Conservation (phyloP, 2,113 vertebrate genomes). For the Phylloscopus trochilus region DNA sequence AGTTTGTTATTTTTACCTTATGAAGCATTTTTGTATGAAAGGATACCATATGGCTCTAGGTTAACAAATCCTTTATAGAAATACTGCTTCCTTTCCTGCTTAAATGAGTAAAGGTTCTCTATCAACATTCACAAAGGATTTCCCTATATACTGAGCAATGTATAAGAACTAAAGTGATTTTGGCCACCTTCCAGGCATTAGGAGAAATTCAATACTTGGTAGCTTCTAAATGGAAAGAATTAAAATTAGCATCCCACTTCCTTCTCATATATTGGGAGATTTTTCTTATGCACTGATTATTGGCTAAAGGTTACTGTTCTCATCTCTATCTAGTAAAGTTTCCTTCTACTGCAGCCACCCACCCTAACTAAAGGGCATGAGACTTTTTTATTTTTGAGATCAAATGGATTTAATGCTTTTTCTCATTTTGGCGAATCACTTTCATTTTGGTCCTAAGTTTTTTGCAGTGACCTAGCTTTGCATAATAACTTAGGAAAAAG, state of each 20-base stretch:
- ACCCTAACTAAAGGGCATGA: background rate
- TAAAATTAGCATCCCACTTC: constrained; percentile 37
- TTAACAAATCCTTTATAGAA: constrained; percentile 9
- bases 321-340: background rate
- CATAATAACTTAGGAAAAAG: background rate
- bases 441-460: background rate
- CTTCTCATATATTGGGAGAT: background rate
- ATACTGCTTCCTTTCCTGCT: constrained; percentile 14
- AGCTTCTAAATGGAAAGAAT: constrained; percentile 24
- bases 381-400: background rate
- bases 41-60: constrained; percentile 29
- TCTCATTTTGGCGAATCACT: background rate
- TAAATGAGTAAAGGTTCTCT: background rate
- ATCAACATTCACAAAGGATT: constrained; percentile 9
- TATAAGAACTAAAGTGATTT: constrained; percentile 1
- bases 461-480: background rate
- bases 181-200: constrained; percentile 23
- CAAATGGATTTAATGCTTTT: background rate
- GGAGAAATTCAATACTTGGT: constrained; percentile 28
- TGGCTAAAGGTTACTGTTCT: background rate
- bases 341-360: background rate
- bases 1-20: background rate
- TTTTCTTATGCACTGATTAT: constrained; percentile 6
- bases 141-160: background rate
- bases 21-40: background rate